Evolutionary conservation across 2,113 vertebrate genomes (phyloP).

Genomic region (Fregetta grallaria): DNA sequence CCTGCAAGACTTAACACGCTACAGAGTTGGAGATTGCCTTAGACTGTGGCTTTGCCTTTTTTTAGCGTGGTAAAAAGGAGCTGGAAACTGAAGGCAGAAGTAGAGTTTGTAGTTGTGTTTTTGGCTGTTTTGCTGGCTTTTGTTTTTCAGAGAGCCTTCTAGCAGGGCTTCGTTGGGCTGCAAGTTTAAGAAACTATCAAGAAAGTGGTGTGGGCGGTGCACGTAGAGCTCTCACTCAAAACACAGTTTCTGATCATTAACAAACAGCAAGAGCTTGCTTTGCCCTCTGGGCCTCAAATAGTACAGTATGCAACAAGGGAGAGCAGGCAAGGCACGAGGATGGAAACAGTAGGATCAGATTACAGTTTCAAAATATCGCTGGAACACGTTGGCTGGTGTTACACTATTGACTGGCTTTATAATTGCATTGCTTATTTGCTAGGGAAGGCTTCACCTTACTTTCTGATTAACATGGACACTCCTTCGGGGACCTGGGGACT

Average conservation of each 20-base stretch:
- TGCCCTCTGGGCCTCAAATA: slow-evolving; percentile 71
- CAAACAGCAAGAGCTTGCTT: slow-evolving; percentile 62
- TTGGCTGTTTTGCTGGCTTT: not conserved
- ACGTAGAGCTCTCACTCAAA: not conserved
- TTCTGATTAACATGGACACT: slow-evolving; percentile 69
- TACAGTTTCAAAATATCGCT: slow-evolving; percentile 76
- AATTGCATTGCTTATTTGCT: slow-evolving; percentile 78
- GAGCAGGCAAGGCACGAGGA: slow-evolving; percentile 63
- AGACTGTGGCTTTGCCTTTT: not conserved
- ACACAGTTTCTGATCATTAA: slow-evolving; percentile 58
- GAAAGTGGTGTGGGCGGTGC: slow-evolving; percentile 32
- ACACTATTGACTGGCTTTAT: slow-evolving; percentile 71
- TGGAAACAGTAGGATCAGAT: slow-evolving; percentile 77
- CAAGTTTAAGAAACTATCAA: slow-evolving; percentile 3
- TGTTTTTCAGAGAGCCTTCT: not conserved
- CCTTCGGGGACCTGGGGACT: slow-evolving; percentile 39
- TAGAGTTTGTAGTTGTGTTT: not conserved
- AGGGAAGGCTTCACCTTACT: slow-evolving; percentile 74
- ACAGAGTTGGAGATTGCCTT: slow-evolving; percentile 1
- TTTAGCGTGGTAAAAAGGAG: not conserved
- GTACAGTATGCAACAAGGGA: slow-evolving; percentile 71
- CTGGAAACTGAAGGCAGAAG: not conserved
- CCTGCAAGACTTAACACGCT: slow-evolving; percentile 38
- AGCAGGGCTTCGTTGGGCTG: not conserved
- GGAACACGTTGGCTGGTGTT: slow-evolving; percentile 67